phyloP scores from a whole-genome alignment of 2,797 vertebrate genomes.

The Gephyroberyx darwinii region DNA sequence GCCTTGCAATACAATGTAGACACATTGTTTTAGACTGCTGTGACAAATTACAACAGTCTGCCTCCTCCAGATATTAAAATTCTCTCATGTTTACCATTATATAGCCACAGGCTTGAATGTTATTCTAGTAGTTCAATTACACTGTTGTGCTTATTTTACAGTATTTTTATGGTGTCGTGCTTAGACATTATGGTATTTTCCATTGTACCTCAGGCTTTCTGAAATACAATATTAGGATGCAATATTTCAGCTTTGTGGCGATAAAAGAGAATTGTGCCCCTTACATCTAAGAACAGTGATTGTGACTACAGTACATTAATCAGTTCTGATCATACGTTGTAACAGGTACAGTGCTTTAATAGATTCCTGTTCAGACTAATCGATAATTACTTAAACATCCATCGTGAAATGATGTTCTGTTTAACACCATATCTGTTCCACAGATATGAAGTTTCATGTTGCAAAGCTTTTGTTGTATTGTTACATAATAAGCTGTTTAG shows the following conservation, averaged over 20 bases:
- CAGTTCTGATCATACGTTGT: slow-evolving; percentile 27
- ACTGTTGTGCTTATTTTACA: slow-evolving; percentile 39
- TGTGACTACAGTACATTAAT: slow-evolving; percentile 25
- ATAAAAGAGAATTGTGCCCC: too few relatives aligned
- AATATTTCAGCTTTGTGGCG: slow-evolving; percentile 42
- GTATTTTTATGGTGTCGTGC: slow-evolving; percentile 45
- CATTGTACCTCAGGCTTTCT: slow-evolving; percentile 43
- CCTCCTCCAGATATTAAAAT: slow-evolving; percentile 62
- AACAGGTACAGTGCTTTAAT: slow-evolving; percentile 50
- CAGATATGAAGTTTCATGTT: slow-evolving; percentile 26
- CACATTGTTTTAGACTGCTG: slow-evolving; percentile 52
- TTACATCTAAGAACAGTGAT: background rate
- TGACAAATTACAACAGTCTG: slow-evolving; percentile 66
- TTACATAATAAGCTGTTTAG: slow-evolving; percentile 43
- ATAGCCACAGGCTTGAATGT: slow-evolving; percentile 56
- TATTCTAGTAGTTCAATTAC: slow-evolving; percentile 59
- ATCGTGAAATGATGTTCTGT: slow-evolving; percentile 10
- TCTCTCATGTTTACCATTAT: slow-evolving; percentile 54
- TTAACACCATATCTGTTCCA: slow-evolving; percentile 14
- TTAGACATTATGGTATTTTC: slow-evolving; percentile 37
- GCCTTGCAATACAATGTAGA: slow-evolving; percentile 52
- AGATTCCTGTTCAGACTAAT: slow-evolving; percentile 40
- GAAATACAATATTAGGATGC: slow-evolving; percentile 31
- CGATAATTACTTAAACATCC: slow-evolving; percentile 47
- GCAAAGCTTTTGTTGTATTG: slow-evolving; percentile 51